A percentile compares a stretch with the other conserved stretches of the same genome.
phyloP scores from a whole-genome alignment of 1,140 invertebrate genomes.

The Lepidurus packardi region DNA sequence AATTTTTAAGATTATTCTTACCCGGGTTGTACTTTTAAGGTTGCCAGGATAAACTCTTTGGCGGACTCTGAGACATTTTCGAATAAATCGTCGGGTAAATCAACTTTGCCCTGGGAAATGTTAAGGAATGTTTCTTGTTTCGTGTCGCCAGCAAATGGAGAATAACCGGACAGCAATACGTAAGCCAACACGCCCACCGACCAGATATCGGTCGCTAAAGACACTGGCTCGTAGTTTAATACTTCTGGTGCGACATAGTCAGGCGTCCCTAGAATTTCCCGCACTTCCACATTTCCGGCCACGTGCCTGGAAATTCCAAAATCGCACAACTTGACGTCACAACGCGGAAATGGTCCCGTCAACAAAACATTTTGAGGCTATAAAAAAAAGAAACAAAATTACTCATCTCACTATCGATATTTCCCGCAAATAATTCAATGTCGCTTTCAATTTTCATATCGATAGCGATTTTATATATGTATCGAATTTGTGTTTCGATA shows the following conservation, averaged over 20 bases:
- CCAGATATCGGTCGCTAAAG: constrained; percentile 88
- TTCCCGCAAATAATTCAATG: too few species aligned
- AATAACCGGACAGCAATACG: constrained; percentile 83
- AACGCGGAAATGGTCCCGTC: constrained; percentile 40
- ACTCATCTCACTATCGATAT: not conserved
- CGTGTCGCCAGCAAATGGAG: constrained; percentile 86
- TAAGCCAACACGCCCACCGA: constrained; percentile 88
- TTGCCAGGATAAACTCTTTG: constrained; percentile 76
- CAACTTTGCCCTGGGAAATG: constrained; percentile 82
- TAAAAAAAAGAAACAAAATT: constrained; percentile 36
- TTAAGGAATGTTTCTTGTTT: constrained; percentile 93
- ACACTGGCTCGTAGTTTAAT: constrained; percentile 87
- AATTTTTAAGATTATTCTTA: constrained; percentile 46
- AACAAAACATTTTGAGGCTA: constrained; percentile 53
- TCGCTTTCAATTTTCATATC: not conserved
- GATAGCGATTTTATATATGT: too few species aligned
- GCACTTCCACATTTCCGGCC: constrained; percentile 49
- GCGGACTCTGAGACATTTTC: constrained; percentile 71
- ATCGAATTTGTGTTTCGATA: too few species aligned
- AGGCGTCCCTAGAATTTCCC: constrained; percentile 53
- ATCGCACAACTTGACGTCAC: constrained; percentile 53
- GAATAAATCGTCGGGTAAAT: constrained; percentile 86
- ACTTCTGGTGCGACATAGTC: constrained; percentile 91
- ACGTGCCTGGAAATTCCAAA: constrained; percentile 53
- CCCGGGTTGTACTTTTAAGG: constrained; percentile 80